Conservation (phyloP, 2,888 invertebrate genomes). For the Catocala nupta region DNA sequence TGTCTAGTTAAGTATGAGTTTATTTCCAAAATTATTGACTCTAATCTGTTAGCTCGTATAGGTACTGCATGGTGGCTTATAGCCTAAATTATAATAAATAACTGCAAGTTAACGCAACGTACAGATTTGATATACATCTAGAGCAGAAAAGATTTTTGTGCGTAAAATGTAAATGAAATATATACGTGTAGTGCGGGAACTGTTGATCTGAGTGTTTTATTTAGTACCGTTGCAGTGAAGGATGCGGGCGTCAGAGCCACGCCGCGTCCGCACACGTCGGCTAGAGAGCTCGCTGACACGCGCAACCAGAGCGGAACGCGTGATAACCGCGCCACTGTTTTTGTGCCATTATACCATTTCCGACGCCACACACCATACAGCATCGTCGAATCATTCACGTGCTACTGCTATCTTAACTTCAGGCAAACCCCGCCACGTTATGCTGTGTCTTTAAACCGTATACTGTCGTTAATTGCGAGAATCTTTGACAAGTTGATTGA, state of each 20-base stretch:
- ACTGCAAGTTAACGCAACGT: too few relatives aligned
- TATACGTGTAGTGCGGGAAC: conserved; percentile 27
- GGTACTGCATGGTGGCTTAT: too few relatives aligned
- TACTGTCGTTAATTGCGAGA: too few relatives aligned
- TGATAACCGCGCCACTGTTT: conserved; percentile 58
- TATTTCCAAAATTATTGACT: too few relatives aligned
- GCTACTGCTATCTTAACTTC: conserved; percentile 22
- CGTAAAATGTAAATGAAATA: background rate
- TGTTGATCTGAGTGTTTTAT: conserved; percentile 6
- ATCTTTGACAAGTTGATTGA: conserved; percentile 7
- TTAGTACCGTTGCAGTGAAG: conserved; percentile 41
- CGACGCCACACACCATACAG: conserved; percentile 27
- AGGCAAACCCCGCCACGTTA: background rate
- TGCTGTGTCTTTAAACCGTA: too few relatives aligned
- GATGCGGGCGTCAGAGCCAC: conserved; percentile 20
- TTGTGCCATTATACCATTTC: conserved; percentile 57
- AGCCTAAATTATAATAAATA: too few relatives aligned
- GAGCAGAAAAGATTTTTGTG: too few relatives aligned
- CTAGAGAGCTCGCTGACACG: conserved; percentile 61
- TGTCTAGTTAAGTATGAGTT: too few relatives aligned
- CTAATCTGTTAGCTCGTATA: too few relatives aligned
- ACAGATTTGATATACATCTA: too few relatives aligned
- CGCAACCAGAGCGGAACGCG: conserved; percentile 69
- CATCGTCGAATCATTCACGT: conserved; percentile 25
- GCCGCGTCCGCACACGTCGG: conserved; percentile 32